Conservation (phyloP, 2,113 vertebrate species). For the Hystrix cristata region DNA sequence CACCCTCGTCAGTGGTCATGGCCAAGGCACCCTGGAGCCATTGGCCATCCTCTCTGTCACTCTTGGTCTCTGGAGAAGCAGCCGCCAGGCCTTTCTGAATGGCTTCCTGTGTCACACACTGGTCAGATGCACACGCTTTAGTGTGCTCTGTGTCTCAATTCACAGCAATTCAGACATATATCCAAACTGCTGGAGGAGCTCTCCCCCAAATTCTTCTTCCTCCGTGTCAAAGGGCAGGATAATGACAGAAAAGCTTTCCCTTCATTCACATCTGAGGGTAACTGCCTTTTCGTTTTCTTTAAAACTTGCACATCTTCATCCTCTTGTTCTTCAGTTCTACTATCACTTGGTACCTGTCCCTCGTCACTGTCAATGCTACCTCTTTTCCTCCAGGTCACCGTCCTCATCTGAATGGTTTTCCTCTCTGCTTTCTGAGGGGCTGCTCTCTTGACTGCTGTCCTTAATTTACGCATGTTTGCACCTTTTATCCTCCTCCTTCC, state of each 20-base stretch:
- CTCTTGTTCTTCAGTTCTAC: constrained; percentile 39
- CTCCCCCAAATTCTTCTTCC: neutral
- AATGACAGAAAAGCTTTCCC: constrained; percentile 94
- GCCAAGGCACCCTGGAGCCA: constrained; percentile 90
- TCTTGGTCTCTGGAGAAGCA: constrained; percentile 79
- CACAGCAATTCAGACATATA: neutral
- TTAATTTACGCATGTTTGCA: neutral
- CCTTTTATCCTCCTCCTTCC: neutral
- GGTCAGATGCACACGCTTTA: neutral
- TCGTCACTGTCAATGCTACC: constrained; percentile 73
- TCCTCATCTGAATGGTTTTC: constrained; percentile 81
- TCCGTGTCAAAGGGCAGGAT: neutral
- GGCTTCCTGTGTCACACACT: neutral
- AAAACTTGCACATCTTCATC: constrained; percentile 72
- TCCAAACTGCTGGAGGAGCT: neutral
- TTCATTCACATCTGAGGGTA: constrained; percentile 92
- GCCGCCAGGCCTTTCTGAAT: neutral
- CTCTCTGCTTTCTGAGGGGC: constrained; percentile 55
- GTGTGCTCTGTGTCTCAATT: neutral
- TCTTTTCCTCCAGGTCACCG: constrained; percentile 74
- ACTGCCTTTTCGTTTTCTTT: constrained; percentile 83
- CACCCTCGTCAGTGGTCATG: constrained; percentile 91
- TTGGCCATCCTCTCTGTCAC: constrained; percentile 89
- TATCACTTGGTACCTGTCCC: constrained; percentile 69
- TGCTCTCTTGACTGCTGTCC: constrained; percentile 64